A percentile compares a stretch with the other conserved stretches of the same genome.
These are phyloP conservation scores for Drosophila acutilabella DNA, from an alignment of 2,888 invertebrate genomes.

Conservation along the genomic window DNA sequence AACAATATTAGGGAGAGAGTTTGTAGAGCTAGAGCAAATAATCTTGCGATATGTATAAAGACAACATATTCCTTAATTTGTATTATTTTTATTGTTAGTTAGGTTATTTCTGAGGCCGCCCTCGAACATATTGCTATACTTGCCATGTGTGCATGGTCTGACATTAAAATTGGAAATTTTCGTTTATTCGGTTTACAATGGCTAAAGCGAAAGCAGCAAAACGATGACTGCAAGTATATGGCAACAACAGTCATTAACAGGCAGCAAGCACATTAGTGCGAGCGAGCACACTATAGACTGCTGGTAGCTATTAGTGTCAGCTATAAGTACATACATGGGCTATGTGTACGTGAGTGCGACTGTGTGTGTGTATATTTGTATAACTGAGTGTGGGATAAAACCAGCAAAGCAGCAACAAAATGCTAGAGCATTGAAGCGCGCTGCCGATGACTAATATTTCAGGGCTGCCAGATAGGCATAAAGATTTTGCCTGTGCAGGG, in stretches of 20 bases:
- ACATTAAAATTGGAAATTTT: conserved; percentile 63
- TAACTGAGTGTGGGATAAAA: conserved; percentile 55
- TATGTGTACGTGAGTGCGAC: conserved; percentile 4
- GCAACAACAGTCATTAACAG: conserved; percentile 33
- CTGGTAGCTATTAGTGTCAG: conserved; percentile 59
- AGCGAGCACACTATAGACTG: conserved; percentile 39
- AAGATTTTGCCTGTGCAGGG: conserved; percentile 37
- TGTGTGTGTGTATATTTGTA: conserved; percentile 7
- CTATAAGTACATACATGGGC: conserved; percentile 42
- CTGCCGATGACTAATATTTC: conserved; percentile 57
- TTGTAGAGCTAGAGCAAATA: too few species aligned
- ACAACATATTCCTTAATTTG: too few species aligned
- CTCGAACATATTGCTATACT: conserved; percentile 29
- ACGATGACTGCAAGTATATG: conserved; percentile 39
- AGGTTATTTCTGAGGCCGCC: too few species aligned
- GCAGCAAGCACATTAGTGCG: conserved; percentile 21
- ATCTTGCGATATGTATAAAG: too few species aligned
- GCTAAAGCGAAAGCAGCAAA: conserved; percentile 55
- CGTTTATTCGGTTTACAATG: conserved; percentile 54
- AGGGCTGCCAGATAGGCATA: conserved; percentile 54
- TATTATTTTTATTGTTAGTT: too few species aligned
- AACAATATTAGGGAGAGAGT: too few species aligned
- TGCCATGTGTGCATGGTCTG: conserved; percentile 50
- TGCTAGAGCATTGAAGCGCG: conserved; percentile 55
- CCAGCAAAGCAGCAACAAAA: conserved; percentile 51